A percentile compares a stretch with the other conserved stretches of the same genome.
These are phyloP conservation scores for Volucella inanis DNA, from an alignment of 2,888 invertebrate genomes.

Conservation along the genomic window DNA sequence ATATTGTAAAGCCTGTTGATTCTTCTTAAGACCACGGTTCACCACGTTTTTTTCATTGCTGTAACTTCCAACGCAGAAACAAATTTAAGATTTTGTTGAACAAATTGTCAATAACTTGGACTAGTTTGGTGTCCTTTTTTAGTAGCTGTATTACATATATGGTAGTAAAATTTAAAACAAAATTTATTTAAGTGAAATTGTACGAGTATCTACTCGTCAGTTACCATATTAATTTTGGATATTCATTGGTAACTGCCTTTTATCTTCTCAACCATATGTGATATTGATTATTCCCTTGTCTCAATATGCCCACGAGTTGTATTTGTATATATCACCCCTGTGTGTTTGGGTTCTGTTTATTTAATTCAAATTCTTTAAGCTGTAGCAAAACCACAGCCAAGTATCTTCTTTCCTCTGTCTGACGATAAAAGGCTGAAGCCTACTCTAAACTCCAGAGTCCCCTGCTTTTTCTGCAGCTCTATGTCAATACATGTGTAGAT, in stretches of 20 bases:
- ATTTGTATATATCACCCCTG: conserved; percentile 5
- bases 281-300: conserved; percentile 52
- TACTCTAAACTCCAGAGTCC: neutral
- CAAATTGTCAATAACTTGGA: no score
- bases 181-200: no score
- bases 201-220: neutral
- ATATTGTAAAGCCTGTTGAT: no score
- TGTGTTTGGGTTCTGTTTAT: conserved; percentile 47
- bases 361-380: conserved; percentile 71
- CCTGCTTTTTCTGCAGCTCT: conserved; percentile 41
- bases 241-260: neutral
- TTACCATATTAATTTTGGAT: neutral
- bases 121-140: no score
- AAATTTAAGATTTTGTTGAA: no score
- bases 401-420: conserved; percentile 6
- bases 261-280: conserved; percentile 50
- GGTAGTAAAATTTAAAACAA: no score
- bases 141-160: no score
- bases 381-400: conserved; percentile 56
- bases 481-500: conserved; percentile 19
- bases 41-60: no score
- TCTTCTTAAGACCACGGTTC: no score
- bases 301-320: conserved; percentile 44
- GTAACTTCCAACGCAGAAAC: no score
- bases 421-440: neutral